Evolutionary conservation across 2,888 invertebrate genomes (phyloP), one percentile per base, ranked within the genome.

Genomic region (Athrips mouffetella): DNA sequence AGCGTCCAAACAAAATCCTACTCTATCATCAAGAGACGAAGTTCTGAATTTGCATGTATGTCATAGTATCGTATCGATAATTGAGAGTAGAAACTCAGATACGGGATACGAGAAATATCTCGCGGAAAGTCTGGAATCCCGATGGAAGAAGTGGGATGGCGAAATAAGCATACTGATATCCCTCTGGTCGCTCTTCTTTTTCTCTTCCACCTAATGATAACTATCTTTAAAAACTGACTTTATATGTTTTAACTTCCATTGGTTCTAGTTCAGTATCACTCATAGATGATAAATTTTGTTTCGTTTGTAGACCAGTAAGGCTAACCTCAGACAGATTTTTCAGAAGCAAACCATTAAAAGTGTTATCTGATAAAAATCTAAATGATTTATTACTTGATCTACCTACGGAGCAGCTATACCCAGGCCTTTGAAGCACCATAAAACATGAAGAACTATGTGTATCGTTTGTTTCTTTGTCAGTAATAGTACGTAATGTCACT

Each of bases 341-440:
- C 18, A 86, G 59, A 8, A 48, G 54, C 7, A 86, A 57, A 5
- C 70, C 75, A 25, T 60, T 68, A 54, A 88, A 84, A 48, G 57
- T 57, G 1, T 82, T 77, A 23, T 64, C 67, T 1, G 62, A 27
- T 1, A 72, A 63, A 58, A 85, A 85, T 1, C 54, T 55, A 1
- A 68, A 52, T 1, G 72, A 59, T 15, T 77, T 73, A 3, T 91
- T 83, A 5, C 80, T 52, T 6, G 62, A 44, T 6, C 91, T 84
- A 8, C 89, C 67, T 0, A 76, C 82, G 1, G 65, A 75, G 75
- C 96, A 96, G 63, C 92, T 92, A 69, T 91, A 92, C 0, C 94
- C 96, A 59, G 95, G 93, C 30, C 94, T 87, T 57, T 96, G 96
- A 2, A 96, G 76, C 16, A 96, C 91, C 89, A 96, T 85, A 51